Evolutionary conservation across 2,888 invertebrate genomes (phyloP), one percentile per base, ranked within the genome.

Genomic region (Phorcus lineatus): DNA sequence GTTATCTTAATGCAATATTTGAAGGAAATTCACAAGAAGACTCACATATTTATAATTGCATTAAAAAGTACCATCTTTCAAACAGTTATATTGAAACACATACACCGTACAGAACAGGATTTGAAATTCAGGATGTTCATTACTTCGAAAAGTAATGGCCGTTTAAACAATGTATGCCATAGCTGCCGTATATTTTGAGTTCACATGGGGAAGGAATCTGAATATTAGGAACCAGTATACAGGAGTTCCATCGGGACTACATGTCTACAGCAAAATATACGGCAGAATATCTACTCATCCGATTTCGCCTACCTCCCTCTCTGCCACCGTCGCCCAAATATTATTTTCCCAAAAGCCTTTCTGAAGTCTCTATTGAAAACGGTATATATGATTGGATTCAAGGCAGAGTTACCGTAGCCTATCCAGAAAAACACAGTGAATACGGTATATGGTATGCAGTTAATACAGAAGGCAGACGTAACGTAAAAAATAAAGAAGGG

Each of bases 361-460:
- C 98, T 95, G 94, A 99, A 99, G 95, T 99, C 98, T 95, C 98
- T 97, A 94, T 98, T 98, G 94, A 98, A 98, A 92, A 98, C 97
- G 82, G 98, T 98, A 94, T 98, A 98, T 90, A 98, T 98, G 90
- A 94, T 93, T 83, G 98, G 98, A 94, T 98, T 98, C 78, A 98
- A 94, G 76, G 98, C 98, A 81, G 98, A 98, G 94, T 98, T 98
- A 96, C 97, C 97, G 93, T 98, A 99, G 62, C 98, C 98, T 86
- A 98, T 94, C 98, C 98, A 98, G 94, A 98, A 98, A 54, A 97
- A 98, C 86, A 97, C 96, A 80, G 97, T 96, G 92, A 98, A 98
- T 17, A 91, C 90, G 52, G 89, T 88, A 6, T 84, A 89, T 84
- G 86, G 93, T 83, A 90, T 91, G 80, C 89, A 88, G 67, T 86